These are phyloP conservation scores for Melikaiella ostensackeni DNA, from an alignment of 2,888 invertebrate species.

Conservation along the genomic window DNA sequence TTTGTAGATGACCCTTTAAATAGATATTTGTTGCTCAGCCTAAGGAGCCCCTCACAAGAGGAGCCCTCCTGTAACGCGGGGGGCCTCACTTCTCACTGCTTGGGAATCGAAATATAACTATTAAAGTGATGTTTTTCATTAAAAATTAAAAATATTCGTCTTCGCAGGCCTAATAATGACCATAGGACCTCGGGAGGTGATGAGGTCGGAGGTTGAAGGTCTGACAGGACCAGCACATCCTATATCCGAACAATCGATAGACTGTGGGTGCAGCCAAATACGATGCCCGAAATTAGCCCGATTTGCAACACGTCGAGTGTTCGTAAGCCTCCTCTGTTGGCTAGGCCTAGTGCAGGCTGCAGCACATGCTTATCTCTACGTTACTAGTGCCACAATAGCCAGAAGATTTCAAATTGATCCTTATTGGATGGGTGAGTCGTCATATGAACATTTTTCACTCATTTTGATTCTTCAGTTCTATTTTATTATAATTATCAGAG, in stretches of 20 bases:
- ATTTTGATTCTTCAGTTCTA: neutral
- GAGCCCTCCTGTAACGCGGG: too few species aligned
- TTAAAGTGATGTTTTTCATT: too few species aligned
- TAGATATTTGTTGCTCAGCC: too few species aligned
- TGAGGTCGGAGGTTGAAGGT: slow-evolving; percentile 69
- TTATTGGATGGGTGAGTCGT: slow-evolving; percentile 65
- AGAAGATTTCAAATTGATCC: slow-evolving; percentile 70
- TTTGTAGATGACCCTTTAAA: too few species aligned
- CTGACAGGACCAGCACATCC: slow-evolving; percentile 73
- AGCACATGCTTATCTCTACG: slow-evolving; percentile 66
- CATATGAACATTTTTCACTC: neutral
- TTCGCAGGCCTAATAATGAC: slow-evolving; percentile 60
- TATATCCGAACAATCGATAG: slow-evolving; percentile 70
- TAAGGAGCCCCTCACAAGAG: too few species aligned
- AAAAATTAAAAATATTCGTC: neutral
- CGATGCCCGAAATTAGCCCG: slow-evolving; percentile 70
- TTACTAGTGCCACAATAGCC: slow-evolving; percentile 69
- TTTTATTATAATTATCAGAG: too few species aligned
- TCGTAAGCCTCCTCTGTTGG: slow-evolving; percentile 67
- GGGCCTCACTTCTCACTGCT: too few species aligned
- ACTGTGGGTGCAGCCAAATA: slow-evolving; percentile 72
- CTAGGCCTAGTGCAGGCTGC: slow-evolving; percentile 71
- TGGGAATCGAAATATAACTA: too few species aligned
- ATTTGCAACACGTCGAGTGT: slow-evolving; percentile 71
- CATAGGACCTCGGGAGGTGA: slow-evolving; percentile 67